Evolutionary conservation across 2,797 vertebrate genomes (phyloP), one percentile per base, ranked within the genome.

Genomic region (Hydrolagus colliei): DNA sequence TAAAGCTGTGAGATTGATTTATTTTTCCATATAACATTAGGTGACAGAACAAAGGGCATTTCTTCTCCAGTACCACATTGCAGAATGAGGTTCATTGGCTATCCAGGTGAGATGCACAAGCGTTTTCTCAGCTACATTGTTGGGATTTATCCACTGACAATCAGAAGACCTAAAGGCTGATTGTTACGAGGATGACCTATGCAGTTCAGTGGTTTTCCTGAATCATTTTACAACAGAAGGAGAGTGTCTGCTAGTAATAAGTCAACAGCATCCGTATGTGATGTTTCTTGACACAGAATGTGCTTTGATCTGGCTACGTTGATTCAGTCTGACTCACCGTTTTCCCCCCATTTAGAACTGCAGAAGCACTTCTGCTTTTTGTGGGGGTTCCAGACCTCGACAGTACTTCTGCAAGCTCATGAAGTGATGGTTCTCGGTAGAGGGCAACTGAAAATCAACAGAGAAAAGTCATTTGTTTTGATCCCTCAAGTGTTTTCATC

Each of bases 361-460:
- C 98, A 0, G 98, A 99, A 89, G 97, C 96, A 62, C 97, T 99
- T 93, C 97, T 96, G 93, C 98, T 99, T 94, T 99, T 99, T 89
- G 98, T 99, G 86, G 98, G 98, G 22, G 98, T 99, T 91, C 97
- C 98, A 35, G 97, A 99, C 88, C 97, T 96, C 85, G 98, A 74
- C 2, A 99, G 94, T 98, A 98, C 93, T 98, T 86, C 98, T 85
- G 98, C 98, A 91, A 99, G 95, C 90, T 99, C 98, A 9, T 99
- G 98, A 88, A 99, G 96, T 85, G 98, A 99, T 67, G 98, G 98
- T 92, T 99, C 98, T 94, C 97, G 96, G 94, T 99, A 99, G 96
- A 99, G 98, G 88, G 97, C 97, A 93, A 99, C 98, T 99, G 93
- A 86, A 91, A 92, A 92, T 88, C 88, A 75, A 91, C 63, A 91